Evolutionary conservation across 1,140 invertebrate species (phyloP).

Genomic region (Diprion similis): DNA sequence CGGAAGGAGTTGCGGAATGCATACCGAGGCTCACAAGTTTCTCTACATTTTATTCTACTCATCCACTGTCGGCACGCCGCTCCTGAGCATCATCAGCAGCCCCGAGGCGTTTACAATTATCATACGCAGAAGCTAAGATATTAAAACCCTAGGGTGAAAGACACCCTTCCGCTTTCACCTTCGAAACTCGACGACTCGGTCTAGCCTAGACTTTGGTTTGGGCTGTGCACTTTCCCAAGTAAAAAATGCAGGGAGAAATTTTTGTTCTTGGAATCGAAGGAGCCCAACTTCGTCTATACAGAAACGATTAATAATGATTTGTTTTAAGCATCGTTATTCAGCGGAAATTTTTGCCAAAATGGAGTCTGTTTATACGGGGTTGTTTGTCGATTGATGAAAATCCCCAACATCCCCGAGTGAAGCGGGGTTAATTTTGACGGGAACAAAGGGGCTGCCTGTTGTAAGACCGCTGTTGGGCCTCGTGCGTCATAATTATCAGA

Average conservation of each 20-base stretch:
- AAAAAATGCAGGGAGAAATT: too few relatives aligned
- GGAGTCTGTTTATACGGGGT: too few relatives aligned
- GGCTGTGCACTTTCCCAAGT: too few relatives aligned
- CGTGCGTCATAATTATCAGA: background rate
- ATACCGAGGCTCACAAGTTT: background rate
- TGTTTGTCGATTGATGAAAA: too few relatives aligned
- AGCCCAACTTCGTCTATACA: too few relatives aligned
- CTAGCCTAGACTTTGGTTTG: conserved; percentile 3
- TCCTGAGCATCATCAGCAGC: background rate
- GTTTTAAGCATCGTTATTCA: too few relatives aligned
- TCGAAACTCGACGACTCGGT: conserved; percentile 12
- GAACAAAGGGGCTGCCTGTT: background rate
- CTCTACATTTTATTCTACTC: background rate
- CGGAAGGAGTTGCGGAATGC: too few relatives aligned
- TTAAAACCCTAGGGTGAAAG: conserved; percentile 3
- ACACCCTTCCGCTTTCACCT: background rate
- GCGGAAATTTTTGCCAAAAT: too few relatives aligned
- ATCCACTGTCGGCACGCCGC: background rate
- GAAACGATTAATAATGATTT: too few relatives aligned
- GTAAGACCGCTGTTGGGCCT: background rate
- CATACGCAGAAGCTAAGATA: conserved; percentile 14
- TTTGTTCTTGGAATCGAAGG: too few relatives aligned
- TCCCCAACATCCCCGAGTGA: too few relatives aligned
- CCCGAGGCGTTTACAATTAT: conserved; percentile 26
- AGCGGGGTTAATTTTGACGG: background rate